Evolutionary conservation across 2,888 invertebrate genomes (phyloP).

Genomic region (Monochamus alternatus): DNA sequence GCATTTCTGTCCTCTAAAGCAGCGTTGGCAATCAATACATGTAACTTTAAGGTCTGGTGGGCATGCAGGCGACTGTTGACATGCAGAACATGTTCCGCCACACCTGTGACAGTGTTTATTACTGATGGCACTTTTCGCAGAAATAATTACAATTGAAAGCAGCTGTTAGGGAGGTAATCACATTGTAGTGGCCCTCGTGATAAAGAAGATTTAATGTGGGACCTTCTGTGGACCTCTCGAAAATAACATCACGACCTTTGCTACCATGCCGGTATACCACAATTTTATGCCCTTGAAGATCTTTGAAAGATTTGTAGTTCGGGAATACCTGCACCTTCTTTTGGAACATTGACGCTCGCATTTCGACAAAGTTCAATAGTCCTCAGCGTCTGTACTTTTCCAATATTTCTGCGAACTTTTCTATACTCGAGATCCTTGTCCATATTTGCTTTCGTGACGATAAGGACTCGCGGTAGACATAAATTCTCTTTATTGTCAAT

Average conservation of each 20-base stretch:
- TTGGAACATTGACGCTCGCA: conserved; percentile 14
- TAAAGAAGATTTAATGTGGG: conserved; percentile 35
- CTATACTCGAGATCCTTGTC: conserved; percentile 39
- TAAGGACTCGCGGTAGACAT: conserved; percentile 43
- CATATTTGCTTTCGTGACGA: conserved; percentile 35
- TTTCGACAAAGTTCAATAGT: conserved; percentile 5
- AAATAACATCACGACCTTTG: conserved; percentile 37
- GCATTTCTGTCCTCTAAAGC: conserved; percentile 30
- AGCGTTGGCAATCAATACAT: conserved; percentile 3
- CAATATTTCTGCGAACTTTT: conserved; percentile 34
- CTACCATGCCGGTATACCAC: conserved; percentile 29
- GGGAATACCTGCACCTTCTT: conserved; percentile 28
- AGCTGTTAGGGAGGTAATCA: conserved; percentile 39
- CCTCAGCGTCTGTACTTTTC: conserved; percentile 26
- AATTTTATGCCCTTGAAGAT: conserved; percentile 26
- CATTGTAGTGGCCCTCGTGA: conserved; percentile 30
- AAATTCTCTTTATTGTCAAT: conserved; percentile 44
- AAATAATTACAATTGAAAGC: conserved; percentile 40
- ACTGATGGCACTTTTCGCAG: conserved; percentile 33
- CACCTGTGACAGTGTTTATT: neutral
- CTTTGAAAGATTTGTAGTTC: conserved; percentile 35
- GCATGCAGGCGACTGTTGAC: neutral
- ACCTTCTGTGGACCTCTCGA: conserved; percentile 15
- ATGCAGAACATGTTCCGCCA: conserved; percentile 34
- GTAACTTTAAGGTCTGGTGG: neutral